A percentile compares a stretch with the other conserved stretches of the same genome.
Evolutionary conservation across 53 echinoderm and acorn worm genomes (phyloP).

Genomic region (Hippasteria phrygiana): DNA sequence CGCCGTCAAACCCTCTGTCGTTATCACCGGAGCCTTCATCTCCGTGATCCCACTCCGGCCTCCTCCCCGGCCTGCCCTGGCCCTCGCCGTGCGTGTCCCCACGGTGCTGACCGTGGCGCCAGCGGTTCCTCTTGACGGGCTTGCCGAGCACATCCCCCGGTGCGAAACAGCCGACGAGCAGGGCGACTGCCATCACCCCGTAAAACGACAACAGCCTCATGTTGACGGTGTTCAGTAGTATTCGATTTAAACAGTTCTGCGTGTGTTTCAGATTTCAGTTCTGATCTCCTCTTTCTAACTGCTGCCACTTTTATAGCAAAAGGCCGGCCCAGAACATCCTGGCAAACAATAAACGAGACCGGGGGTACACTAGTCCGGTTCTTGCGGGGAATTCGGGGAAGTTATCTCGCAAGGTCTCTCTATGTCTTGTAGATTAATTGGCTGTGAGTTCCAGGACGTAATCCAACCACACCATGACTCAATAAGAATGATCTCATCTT

Average conservation of each 20-base stretch:
- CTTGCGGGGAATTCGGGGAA: conserved; percentile 20
- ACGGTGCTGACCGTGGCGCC: background rate
- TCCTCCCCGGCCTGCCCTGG: background rate
- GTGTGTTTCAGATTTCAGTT: background rate
- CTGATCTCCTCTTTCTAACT: background rate
- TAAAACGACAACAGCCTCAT: conserved; percentile 55
- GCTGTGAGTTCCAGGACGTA: background rate
- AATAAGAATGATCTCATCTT: background rate
- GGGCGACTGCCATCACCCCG: conserved; percentile 40
- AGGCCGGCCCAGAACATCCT: background rate
- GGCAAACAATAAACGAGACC: background rate
- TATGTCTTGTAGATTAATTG: background rate
- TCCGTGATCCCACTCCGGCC: background rate
- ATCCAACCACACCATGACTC: background rate
- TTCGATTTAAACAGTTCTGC: background rate
- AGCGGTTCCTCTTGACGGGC: conserved; percentile 33
- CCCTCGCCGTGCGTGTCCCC: background rate
- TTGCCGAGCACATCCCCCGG: conserved; percentile 28
- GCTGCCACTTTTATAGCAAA: background rate
- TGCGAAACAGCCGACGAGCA: conserved; percentile 23
- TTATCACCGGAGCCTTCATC: background rate
- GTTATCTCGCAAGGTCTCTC: background rate
- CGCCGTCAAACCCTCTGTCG: too few relatives aligned
- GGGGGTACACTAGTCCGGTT: background rate
- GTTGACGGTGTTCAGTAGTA: background rate